These are phyloP conservation scores for Tenthredo mesomela DNA, from an alignment of 2,888 invertebrate species.

Conservation along the genomic window DNA sequence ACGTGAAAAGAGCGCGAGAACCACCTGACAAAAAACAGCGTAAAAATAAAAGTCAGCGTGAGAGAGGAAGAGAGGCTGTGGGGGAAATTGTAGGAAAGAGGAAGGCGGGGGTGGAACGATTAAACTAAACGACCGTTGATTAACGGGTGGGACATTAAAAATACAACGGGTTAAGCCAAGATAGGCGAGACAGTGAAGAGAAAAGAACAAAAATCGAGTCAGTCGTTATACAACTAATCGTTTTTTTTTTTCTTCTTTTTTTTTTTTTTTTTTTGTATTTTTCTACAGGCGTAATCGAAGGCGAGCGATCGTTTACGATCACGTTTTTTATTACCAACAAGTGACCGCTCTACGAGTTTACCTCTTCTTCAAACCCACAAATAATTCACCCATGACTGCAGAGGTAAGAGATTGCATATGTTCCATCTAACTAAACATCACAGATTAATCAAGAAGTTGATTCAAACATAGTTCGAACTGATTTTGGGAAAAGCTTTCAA, in stretches of 20 bases:
- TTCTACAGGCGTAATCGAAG: constrained; percentile 12
- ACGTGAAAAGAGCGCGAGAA: constrained; percentile 44
- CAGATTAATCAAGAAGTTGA: neutral
- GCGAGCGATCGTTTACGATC: constrained; percentile 10
- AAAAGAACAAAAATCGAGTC: constrained; percentile 39
- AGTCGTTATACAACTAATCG: constrained; percentile 17
- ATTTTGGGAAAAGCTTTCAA: neutral
- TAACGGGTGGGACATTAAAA: constrained; percentile 48
- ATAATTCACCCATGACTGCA: neutral
- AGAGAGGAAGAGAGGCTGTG: neutral
- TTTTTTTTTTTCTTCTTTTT: neutral
- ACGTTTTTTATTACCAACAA: constrained; percentile 6
- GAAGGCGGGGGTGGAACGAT: constrained; percentile 24
- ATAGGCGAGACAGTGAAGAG: constrained; percentile 14
- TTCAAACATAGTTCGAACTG: neutral
- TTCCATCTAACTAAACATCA: neutral
- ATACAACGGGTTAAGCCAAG: constrained; percentile 41
- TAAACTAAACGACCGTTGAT: constrained; percentile 51
- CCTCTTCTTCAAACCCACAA: neutral
- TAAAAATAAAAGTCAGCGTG: constrained; percentile 44
- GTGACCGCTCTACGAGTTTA: constrained; percentile 6
- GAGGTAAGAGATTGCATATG: neutral
- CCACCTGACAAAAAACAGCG: constrained; percentile 43
- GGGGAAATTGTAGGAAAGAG: neutral
- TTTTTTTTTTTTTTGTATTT: neutral